Percentiles rank a stretch among this genome's conserved stretches.
Evolutionary conservation across 2,113 vertebrate genomes (phyloP).

Genomic region (Takifugu bimaculatus): DNA sequence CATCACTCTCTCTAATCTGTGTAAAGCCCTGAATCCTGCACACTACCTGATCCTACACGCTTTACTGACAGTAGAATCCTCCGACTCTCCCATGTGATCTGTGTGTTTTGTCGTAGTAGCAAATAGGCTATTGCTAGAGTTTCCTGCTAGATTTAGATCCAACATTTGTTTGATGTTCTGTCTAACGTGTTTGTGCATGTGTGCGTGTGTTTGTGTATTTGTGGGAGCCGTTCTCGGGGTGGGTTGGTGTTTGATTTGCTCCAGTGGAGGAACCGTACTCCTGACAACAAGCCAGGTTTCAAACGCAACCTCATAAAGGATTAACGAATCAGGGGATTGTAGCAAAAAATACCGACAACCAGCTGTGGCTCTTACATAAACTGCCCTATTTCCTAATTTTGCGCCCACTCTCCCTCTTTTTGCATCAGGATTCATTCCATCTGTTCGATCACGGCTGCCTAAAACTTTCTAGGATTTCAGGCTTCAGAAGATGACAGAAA

Average conservation of each 20-base stretch:
- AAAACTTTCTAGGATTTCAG: slow-evolving; percentile 27
- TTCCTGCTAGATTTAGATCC: slow-evolving; percentile 27
- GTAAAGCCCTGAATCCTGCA: slow-evolving; percentile 51
- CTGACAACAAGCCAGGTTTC: neutral
- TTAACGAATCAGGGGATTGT: neutral
- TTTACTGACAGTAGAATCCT: slow-evolving; percentile 48
- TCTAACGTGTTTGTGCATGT: slow-evolving; percentile 46
- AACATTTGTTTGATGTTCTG: slow-evolving; percentile 59
- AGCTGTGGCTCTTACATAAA: slow-evolving; percentile 31
- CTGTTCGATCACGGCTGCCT: slow-evolving; percentile 40
- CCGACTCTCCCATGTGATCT: slow-evolving; percentile 54
- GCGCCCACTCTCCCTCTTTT: slow-evolving; percentile 8
- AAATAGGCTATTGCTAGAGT: slow-evolving; percentile 28
- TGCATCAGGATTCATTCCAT: slow-evolving; percentile 38
- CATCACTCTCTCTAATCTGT: slow-evolving; percentile 51
- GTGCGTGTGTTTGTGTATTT: slow-evolving; percentile 33
- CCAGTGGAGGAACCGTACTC: neutral
- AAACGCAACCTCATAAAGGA: neutral
- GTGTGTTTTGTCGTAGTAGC: slow-evolving; percentile 47
- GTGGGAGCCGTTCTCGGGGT: slow-evolving; percentile 4
- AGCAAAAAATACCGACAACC: slow-evolving; percentile 8
- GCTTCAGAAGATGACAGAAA: neutral
- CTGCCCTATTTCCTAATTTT: slow-evolving; percentile 15
- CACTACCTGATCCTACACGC: slow-evolving; percentile 44
- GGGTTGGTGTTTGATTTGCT: too few species aligned